Evolutionary conservation across 1,140 invertebrate genomes (phyloP).

Genomic region (Ganaspis sp.): DNA sequence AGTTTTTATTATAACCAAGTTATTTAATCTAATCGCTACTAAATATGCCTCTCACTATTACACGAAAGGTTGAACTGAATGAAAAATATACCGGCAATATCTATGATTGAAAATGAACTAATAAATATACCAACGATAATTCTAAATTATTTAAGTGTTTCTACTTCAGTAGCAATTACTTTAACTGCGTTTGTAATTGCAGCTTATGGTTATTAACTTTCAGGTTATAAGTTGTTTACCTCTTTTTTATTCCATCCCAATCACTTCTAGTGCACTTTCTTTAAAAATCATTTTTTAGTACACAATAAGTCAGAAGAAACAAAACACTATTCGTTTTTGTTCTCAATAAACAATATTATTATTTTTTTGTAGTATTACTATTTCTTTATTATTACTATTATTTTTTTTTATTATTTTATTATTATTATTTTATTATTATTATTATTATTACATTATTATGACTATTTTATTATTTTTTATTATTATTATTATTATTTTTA

Average conservation of each 20-base stretch:
- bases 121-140: slow-evolving; percentile 1
- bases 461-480: no score
- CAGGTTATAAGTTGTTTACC: not conserved
- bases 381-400: no score
- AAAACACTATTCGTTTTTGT: no score
- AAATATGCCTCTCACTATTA: not conserved
- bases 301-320: no score
- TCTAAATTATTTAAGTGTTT: slow-evolving; percentile 15
- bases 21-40: slow-evolving; percentile 3
- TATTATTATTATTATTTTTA: no score
- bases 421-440: no score
- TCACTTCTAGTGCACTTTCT: not conserved
- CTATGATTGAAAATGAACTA: slow-evolving; percentile 7
- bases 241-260: not conserved
- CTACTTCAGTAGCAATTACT: not conserved
- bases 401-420: no score
- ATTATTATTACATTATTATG: no score
- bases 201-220: not conserved
- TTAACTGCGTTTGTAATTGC: not conserved
- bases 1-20: slow-evolving; percentile 5
- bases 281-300: not conserved
- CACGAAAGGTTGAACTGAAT: not conserved
- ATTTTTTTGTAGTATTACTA: no score
- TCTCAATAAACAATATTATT: no score
- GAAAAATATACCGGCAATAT: not conserved